A percentile compares a stretch with the other conserved stretches of the same genome.
These are phyloP conservation scores for Leptarthrus brevirostris DNA, from an alignment of 2,888 invertebrate genomes.

Conservation along the genomic window DNA sequence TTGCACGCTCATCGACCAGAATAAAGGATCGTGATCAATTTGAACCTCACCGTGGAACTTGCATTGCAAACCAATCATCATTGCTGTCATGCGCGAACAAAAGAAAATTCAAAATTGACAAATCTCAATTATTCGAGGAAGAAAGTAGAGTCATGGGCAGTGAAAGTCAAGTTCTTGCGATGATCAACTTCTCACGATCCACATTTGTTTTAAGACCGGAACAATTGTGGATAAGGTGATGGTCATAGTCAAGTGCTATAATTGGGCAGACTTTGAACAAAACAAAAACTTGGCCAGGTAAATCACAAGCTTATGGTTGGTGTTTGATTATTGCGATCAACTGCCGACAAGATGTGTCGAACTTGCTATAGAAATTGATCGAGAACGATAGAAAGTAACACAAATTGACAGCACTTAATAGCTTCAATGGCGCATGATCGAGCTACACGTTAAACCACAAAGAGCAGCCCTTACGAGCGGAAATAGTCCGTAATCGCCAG, in stretches of 20 bases:
- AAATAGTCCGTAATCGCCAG: background rate
- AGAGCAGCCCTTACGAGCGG: background rate
- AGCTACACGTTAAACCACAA: background rate
- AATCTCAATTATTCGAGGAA: background rate
- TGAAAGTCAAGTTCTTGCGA: background rate
- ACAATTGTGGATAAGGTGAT: background rate
- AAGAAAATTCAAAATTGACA: constrained; percentile 10
- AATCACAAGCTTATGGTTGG: background rate
- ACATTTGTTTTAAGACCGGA: constrained; percentile 2
- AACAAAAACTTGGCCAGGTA: background rate
- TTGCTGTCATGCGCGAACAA: background rate
- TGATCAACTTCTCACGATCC: constrained; percentile 24
- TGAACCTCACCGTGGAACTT: no score
- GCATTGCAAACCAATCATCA: background rate
- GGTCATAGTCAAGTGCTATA: background rate
- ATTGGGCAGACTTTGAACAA: background rate
- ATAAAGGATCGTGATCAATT: background rate
- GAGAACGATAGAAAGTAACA: constrained; percentile 9
- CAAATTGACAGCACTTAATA: constrained; percentile 20
- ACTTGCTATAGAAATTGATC: background rate
- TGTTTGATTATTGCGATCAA: constrained; percentile 16
- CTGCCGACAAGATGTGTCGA: background rate
- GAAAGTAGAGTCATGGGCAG: constrained; percentile 6
- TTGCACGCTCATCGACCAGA: constrained; percentile 21
- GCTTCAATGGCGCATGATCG: background rate